Base-by-base conservation (phyloP, 2,113 vertebrate species). In the Acanthisitta chloris region DNA sequence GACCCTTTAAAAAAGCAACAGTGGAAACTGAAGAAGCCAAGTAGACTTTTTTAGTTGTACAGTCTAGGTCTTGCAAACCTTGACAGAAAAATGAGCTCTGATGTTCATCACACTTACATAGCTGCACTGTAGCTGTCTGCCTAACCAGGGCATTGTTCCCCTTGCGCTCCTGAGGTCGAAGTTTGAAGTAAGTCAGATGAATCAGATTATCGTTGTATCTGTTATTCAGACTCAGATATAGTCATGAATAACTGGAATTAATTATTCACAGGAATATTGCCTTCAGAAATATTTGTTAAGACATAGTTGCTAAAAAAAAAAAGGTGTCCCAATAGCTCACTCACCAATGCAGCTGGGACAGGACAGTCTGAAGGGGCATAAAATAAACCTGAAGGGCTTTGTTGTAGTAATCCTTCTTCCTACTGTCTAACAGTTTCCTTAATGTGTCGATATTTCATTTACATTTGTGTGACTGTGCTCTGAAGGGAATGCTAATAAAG, bases 401-500 rank as follows among this genome's bases (percentile, higher is more conserved):
- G 31, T 49, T 71, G 5, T 59, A 46, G 24, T 78, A 74, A 95
- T 86, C 55, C 34, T 86, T 83, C 59, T 93, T 92, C 43, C 55
- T 83, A 26, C 43, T 71, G 85, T 90, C 95, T 92, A 59, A 55
- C 49, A 23, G 61, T 86, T 89, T 88, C 77, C 73, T 73, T 93
- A 83, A 77, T 52, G 36, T 95, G 91, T 91, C 94, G 79, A 76
- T 96, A 95, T 89, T 93, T 86, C 10, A 1, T 73, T 92, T 84
- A 36, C 45, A n/a, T 96, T 64, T 33, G 13, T 84, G 55, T 88
- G 80, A 55, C 66, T 52, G 6, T 85, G 76, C 78, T 86, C 64
- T 90, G 67, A 95, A 76, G 38, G 70, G 87, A 96, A 87, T 90
- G 43, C 66, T 74, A 76, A 82, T 94, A 81, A 88, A 93, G 59